These are phyloP conservation scores for Ormyrus thymus DNA, from an alignment of 2,888 invertebrate genomes.

Conservation along the genomic window DNA sequence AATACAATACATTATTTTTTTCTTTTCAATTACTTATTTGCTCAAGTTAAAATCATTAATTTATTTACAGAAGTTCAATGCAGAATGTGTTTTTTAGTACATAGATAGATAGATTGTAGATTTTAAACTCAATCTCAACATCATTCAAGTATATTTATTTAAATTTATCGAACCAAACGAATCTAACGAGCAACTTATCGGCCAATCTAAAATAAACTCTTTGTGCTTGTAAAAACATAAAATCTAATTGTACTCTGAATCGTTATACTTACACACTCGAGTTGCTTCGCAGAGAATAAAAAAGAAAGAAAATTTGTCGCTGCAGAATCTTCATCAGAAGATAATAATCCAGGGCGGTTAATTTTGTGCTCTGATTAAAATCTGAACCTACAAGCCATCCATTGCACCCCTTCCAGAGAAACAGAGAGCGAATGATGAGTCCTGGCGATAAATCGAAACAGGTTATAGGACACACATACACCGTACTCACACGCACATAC, in stretches of 20 bases:
- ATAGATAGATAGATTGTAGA: not conserved
- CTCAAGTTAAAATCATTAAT: too few relatives aligned
- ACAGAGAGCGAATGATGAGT: constrained; percentile 34
- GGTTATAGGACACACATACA: constrained; percentile 12
- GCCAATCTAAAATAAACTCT: too few relatives aligned
- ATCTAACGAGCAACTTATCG: too few relatives aligned
- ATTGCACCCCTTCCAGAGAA: constrained; percentile 1
- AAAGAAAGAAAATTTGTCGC: constrained; percentile 1
- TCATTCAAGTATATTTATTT: too few relatives aligned
- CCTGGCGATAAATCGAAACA: constrained; percentile 43
- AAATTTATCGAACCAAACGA: too few relatives aligned
- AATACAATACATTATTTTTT: too few relatives aligned
- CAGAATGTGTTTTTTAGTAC: too few relatives aligned
- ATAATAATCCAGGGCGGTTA: constrained; percentile 15
- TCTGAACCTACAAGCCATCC: constrained; percentile 1
- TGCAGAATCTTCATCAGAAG: not conserved
- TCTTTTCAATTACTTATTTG: too few relatives aligned
- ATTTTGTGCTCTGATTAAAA: constrained; percentile 29
- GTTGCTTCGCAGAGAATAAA: not conserved
- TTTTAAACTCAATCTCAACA: too few relatives aligned
- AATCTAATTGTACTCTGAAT: too few relatives aligned
- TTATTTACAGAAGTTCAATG: too few relatives aligned
- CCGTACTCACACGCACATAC: not conserved
- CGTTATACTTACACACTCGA: constrained; percentile 16
- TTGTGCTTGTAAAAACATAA: too few relatives aligned